phyloP scores from a whole-genome alignment of 2,888 invertebrate genomes.

The Erynnis tages region DNA sequence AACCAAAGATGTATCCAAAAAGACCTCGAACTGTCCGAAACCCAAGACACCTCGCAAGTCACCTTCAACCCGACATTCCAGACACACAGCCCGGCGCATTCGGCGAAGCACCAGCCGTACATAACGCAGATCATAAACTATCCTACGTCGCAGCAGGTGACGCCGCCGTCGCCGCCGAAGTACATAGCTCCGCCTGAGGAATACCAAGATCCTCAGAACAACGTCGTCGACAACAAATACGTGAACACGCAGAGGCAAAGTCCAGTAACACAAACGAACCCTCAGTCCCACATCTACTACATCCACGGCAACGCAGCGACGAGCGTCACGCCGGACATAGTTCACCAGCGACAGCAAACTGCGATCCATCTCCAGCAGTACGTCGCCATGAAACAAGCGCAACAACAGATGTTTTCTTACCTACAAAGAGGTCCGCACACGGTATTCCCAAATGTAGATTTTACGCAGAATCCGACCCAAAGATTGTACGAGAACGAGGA shows the following conservation, averaged over 20 bases:
- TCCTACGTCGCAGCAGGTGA: slow-evolving; percentile 73
- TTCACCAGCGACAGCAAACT: slow-evolving; percentile 74
- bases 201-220: slow-evolving; percentile 73
- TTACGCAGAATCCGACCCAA: slow-evolving; percentile 49
- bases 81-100: slow-evolving; percentile 75
- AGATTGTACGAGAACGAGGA: slow-evolving; percentile 67
- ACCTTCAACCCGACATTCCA: slow-evolving; percentile 79
- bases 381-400: slow-evolving; percentile 79
- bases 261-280: slow-evolving; percentile 44
- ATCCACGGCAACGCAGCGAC: slow-evolving; percentile 65
- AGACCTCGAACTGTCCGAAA: slow-evolving; percentile 44
- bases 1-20: slow-evolving; percentile 54
- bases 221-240: slow-evolving; percentile 55
- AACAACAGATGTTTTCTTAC: slow-evolving; percentile 74
- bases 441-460: slow-evolving; percentile 68
- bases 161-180: slow-evolving; percentile 70
- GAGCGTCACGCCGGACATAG: slow-evolving; percentile 57
- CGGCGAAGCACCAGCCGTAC: slow-evolving; percentile 70
- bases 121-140: slow-evolving; percentile 75
- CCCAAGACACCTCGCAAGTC: slow-evolving; percentile 68
- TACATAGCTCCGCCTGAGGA: slow-evolving; percentile 75
- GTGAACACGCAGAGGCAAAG: slow-evolving; percentile 47
- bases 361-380: slow-evolving; percentile 76
- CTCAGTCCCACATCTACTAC: slow-evolving; percentile 69
- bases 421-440: slow-evolving; percentile 70